Conservation (phyloP, 2,888 invertebrate genomes). For the Ennomos fuscantarius region DNA sequence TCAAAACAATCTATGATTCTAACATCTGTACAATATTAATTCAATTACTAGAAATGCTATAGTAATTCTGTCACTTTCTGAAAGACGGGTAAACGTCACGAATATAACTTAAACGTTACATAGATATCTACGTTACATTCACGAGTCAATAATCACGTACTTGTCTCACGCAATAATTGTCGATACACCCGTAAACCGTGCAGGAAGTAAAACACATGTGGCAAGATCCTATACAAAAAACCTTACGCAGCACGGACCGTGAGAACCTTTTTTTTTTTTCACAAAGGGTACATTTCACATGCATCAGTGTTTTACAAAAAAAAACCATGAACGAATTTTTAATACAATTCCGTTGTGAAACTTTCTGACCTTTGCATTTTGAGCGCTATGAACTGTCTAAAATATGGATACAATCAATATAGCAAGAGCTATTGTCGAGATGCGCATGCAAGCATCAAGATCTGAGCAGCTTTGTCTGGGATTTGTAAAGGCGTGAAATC, state of each 20-base stretch:
- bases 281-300: conserved; percentile 57
- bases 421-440: conserved; percentile 50
- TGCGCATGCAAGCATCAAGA: conserved; percentile 67
- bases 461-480: conserved; percentile 59
- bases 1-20: conserved; percentile 55
- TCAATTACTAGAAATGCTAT: background rate
- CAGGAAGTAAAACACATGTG: conserved; percentile 69
- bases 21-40: conserved; percentile 12
- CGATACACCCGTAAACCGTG: conserved; percentile 49
- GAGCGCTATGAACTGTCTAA: conserved; percentile 43
- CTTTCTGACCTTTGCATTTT: conserved; percentile 63
- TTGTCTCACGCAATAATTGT: conserved; percentile 26
- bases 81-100: too few relatives aligned
- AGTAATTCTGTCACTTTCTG: too few relatives aligned
- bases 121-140: background rate
- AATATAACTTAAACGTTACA: too few relatives aligned
- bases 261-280: conserved; percentile 76
- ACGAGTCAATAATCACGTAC: conserved; percentile 16
- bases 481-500: conserved; percentile 69
- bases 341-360: conserved; percentile 60
- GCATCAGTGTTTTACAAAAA: conserved; percentile 62
- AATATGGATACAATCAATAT: conserved; percentile 49
- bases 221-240: conserved; percentile 51
- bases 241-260: conserved; percentile 60
- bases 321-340: conserved; percentile 46